Evolutionary conservation across 2,888 invertebrate species (phyloP).

Genomic region (Eucera pruinosa): DNA sequence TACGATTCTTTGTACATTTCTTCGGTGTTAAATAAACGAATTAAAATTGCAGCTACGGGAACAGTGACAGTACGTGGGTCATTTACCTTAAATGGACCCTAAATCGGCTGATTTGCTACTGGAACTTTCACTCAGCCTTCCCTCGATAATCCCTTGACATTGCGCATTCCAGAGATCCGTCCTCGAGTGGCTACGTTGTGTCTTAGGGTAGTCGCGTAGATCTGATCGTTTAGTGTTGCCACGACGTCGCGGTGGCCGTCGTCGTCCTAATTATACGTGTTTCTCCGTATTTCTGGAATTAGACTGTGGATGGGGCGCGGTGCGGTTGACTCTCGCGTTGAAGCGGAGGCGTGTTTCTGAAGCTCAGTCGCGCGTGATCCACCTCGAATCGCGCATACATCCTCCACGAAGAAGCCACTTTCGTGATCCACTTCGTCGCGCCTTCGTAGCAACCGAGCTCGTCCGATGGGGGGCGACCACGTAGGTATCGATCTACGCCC

Average conservation of each 20-base stretch:
- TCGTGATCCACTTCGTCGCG: constrained; percentile 31
- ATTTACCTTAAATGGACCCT: no score
- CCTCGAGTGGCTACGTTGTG: background rate
- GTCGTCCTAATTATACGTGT: constrained; percentile 82
- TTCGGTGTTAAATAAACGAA: no score
- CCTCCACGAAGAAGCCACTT: constrained; percentile 23
- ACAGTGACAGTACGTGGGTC: no score
- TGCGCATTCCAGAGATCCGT: constrained; percentile 29
- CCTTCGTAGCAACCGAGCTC: constrained; percentile 29
- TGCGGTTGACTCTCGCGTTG: constrained; percentile 67
- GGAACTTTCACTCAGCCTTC: no score
- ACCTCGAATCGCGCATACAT: constrained; percentile 70
- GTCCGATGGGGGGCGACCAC: constrained; percentile 65
- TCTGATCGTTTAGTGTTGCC: constrained; percentile 26
- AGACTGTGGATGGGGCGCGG: constrained; percentile 76
- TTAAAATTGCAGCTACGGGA: no score
- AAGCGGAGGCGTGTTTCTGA: constrained; percentile 70
- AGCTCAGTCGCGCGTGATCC: constrained; percentile 81
- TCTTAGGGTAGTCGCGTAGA: background rate
- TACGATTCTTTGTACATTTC: no score
- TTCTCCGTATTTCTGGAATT: constrained; percentile 84
- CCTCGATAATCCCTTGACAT: constrained; percentile 43
- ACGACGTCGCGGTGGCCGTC: constrained; percentile 68
- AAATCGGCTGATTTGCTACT: no score
- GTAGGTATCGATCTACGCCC: constrained; percentile 47